phyloP scores from a whole-genome alignment of 2,113 vertebrate species.

The Syrrhaptes paradoxus region DNA sequence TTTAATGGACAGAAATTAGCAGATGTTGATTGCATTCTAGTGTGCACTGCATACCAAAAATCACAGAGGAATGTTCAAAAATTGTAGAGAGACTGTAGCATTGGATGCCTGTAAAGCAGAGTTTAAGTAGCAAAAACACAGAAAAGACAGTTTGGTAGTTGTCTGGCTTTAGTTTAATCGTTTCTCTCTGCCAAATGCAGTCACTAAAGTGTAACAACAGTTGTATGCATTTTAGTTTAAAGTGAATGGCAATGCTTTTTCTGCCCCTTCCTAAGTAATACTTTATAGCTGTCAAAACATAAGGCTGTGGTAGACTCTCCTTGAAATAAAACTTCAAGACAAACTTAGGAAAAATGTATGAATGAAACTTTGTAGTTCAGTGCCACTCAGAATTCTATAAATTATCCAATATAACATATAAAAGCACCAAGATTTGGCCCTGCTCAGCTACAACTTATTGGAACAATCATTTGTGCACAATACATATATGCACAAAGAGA shows the following conservation, averaged over 20 bases:
- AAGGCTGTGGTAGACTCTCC: neutral
- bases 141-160: conserved; percentile 46
- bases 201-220: conserved; percentile 17
- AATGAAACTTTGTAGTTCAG: neutral
- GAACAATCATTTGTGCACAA: neutral
- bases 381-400: neutral
- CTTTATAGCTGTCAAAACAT: conserved; percentile 66
- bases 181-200: conserved; percentile 22
- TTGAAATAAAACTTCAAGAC: conserved; percentile 14
- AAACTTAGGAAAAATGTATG: neutral
- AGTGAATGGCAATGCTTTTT: neutral
- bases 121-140: conserved; percentile 26
- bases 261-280: conserved; percentile 58
- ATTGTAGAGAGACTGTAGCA: neutral
- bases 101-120: conserved; percentile 20
- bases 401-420: neutral
- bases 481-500: neutral
- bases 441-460: neutral
- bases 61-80: conserved; percentile 49
- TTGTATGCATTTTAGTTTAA: neutral
- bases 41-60: conserved; percentile 72
- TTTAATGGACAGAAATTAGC: conserved; percentile 83
- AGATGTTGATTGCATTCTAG: conserved; percentile 82
- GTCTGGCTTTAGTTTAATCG: conserved; percentile 2
- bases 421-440: neutral